These are phyloP conservation scores for Osedax frankpressi DNA, from an alignment of 2,888 invertebrate genomes.

Conservation along the genomic window DNA sequence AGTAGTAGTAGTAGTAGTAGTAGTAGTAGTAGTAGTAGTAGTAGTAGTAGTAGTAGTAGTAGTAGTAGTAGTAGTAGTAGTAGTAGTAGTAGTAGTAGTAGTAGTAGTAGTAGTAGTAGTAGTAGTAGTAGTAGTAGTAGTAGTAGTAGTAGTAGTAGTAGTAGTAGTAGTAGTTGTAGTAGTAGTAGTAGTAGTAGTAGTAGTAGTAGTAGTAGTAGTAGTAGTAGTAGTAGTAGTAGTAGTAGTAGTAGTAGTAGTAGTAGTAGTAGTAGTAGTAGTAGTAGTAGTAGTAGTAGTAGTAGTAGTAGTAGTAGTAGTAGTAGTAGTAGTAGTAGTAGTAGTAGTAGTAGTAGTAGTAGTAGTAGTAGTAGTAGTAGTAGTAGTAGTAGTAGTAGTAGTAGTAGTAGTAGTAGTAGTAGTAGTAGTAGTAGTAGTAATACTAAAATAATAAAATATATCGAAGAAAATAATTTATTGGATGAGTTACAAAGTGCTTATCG, in stretches of 20 bases:
- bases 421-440: background rate
- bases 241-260: background rate
- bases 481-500: too few relatives aligned
- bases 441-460: background rate
- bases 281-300: background rate
- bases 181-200: slow-evolving; percentile 1
- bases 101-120: background rate
- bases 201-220: slow-evolving; percentile 1
- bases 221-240: background rate
- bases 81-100: background rate
- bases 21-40: too few relatives aligned
- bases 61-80: slow-evolving; percentile 2
- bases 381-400: background rate
- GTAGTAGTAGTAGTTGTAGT: background rate
- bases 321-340: background rate
- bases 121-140: background rate
- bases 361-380: background rate
- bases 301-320: background rate
- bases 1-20: background rate
- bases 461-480: too few relatives aligned
- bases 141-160: background rate
- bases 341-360: background rate
- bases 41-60: background rate
- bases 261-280: background rate
- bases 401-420: background rate